These are phyloP conservation scores for Pseudochromis fuscus DNA, from an alignment of 2,797 vertebrate genomes.

Conservation along the genomic window DNA sequence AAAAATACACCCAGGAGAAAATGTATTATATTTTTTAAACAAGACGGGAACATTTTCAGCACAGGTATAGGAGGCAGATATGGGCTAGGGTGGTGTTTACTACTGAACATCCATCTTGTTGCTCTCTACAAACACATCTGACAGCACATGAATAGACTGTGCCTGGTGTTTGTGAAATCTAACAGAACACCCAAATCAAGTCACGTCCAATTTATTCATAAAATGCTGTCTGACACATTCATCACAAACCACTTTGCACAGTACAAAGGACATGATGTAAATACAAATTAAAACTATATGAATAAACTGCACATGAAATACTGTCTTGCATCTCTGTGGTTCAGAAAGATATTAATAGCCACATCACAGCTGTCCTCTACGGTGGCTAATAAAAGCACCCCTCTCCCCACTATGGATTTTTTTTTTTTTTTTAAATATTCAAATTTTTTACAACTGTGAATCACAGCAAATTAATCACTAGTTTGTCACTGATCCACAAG, in stretches of 20 bases:
- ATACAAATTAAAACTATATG: slow-evolving; percentile 39
- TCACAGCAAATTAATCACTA: slow-evolving; percentile 19
- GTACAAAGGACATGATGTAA: slow-evolving; percentile 23
- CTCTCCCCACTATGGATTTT: background rate
- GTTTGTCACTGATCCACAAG: slow-evolving; percentile 11
- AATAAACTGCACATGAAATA: slow-evolving; percentile 16
- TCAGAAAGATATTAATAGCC: slow-evolving; percentile 17
- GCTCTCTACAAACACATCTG: slow-evolving; percentile 33
- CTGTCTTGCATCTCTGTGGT: slow-evolving; percentile 9
- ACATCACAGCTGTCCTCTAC: background rate
- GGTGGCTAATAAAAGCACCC: slow-evolving; percentile 7
- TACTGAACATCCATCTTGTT: slow-evolving; percentile 44
- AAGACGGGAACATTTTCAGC: slow-evolving; percentile 28
- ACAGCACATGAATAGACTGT: slow-evolving; percentile 39
- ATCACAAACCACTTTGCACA: slow-evolving; percentile 38
- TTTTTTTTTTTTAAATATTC: too few relatives aligned
- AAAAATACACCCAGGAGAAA: background rate
- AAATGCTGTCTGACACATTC: slow-evolving; percentile 42
- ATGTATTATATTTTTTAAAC: slow-evolving; percentile 12
- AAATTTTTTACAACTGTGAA: slow-evolving; percentile 18
- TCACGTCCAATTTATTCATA: slow-evolving; percentile 43
- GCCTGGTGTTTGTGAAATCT: slow-evolving; percentile 11
- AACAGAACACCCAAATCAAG: slow-evolving; percentile 34
- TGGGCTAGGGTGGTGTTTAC: slow-evolving; percentile 9
- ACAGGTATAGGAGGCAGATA: slow-evolving; percentile 14